These are phyloP conservation scores for Camptogramma bilineatum DNA, from an alignment of 2,888 invertebrate species.

Conservation along the genomic window DNA sequence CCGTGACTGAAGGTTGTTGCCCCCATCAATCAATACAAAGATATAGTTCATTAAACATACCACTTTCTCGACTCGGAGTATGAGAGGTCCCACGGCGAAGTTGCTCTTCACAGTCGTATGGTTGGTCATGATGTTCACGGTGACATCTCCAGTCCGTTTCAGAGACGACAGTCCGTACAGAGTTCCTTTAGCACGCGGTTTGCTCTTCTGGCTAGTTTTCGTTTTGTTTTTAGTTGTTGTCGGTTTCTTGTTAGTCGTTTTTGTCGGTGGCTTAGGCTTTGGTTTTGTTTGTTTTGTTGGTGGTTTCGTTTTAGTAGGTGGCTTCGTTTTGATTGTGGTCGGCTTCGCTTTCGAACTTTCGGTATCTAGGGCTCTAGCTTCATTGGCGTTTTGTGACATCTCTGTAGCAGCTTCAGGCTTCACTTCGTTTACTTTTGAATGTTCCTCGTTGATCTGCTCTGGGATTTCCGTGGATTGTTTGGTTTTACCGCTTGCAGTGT, in stretches of 20 bases:
- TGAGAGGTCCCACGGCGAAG: conserved; percentile 92
- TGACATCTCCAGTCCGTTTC: conserved; percentile 92
- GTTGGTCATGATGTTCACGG: conserved; percentile 91
- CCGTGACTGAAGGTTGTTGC: conserved; percentile 21
- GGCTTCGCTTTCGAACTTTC: conserved; percentile 72
- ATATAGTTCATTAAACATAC: conserved; percentile 61
- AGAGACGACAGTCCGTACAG: conserved; percentile 92
- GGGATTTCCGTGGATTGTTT: conserved; percentile 58
- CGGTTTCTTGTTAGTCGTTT: conserved; percentile 69
- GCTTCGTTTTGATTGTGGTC: conserved; percentile 57
- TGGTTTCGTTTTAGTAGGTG: conserved; percentile 57
- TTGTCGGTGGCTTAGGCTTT: conserved; percentile 68
- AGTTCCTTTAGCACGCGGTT: conserved; percentile 90
- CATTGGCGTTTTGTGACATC: conserved; percentile 43
- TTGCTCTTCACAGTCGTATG: conserved; percentile 93
- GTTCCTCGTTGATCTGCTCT: conserved; percentile 58
- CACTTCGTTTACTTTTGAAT: conserved; percentile 51
- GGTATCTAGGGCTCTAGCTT: conserved; percentile 71
- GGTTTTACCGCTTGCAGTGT: conserved; percentile 65
- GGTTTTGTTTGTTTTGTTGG: conserved; percentile 69
- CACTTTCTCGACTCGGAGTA: conserved; percentile 92
- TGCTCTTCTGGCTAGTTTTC: conserved; percentile 77
- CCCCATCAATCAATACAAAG: conserved; percentile 19
- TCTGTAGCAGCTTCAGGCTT: conserved; percentile 49
- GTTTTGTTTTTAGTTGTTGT: conserved; percentile 68